Conservation (phyloP, 2,797 vertebrate species). For the Semaprochilodus insignis region DNA sequence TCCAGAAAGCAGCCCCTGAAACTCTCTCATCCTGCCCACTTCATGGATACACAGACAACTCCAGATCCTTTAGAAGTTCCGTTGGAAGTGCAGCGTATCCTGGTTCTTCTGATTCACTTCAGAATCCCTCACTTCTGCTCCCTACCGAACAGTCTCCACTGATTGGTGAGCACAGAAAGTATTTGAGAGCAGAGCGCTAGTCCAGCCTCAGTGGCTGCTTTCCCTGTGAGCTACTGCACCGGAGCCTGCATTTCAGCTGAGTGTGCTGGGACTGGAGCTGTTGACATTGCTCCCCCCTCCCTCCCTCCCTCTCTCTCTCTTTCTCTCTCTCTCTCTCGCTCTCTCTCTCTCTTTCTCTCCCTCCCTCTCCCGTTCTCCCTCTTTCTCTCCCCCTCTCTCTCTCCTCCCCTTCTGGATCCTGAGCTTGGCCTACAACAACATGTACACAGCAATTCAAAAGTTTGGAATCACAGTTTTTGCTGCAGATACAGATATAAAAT, state of each 20-base stretch:
- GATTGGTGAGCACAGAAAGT: conserved; percentile 43
- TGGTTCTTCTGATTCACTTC: conserved; percentile 10
- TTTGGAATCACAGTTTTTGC: neutral
- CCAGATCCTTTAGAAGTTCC: conserved; percentile 29
- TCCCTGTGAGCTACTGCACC: conserved; percentile 59
- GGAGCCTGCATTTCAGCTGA: conserved; percentile 76
- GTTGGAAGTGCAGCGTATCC: conserved; percentile 39
- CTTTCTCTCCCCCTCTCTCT: conserved; percentile 29
- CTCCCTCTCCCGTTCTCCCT: conserved; percentile 37
- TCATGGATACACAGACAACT: neutral
- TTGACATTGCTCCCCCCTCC: conserved; percentile 72
- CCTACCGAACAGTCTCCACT: conserved; percentile 40
- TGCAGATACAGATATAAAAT: neutral
- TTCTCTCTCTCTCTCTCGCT: conserved; percentile 19
- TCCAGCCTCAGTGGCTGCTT: conserved; percentile 46
- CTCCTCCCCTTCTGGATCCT: conserved; percentile 59
- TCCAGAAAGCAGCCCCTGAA: conserved; percentile 57
- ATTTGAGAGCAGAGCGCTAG: conserved; percentile 26
- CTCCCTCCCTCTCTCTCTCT: conserved; percentile 26
- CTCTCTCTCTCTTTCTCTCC: conserved; percentile 15
- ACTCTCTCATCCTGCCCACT: conserved; percentile 53
- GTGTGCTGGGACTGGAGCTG: conserved; percentile 73
- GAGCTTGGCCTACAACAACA: conserved; percentile 64
- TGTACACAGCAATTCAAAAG: conserved; percentile 8
- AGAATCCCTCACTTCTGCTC: conserved; percentile 28